phyloP scores from a whole-genome alignment of 2,797 vertebrate species.

The Periophthalmus magnuspinnatus region DNA sequence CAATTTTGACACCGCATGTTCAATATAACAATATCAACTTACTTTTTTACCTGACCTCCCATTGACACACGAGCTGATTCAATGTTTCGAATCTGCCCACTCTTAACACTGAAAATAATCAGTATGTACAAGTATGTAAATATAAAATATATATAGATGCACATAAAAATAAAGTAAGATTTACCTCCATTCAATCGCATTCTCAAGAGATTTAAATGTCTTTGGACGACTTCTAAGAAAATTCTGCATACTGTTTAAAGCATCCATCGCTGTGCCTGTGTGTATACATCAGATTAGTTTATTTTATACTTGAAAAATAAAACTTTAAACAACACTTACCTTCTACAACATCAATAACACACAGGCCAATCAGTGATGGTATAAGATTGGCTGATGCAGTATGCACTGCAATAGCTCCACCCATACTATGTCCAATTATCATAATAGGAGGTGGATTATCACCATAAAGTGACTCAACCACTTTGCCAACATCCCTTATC shows the following conservation, averaged over 20 bases:
- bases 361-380: slow-evolving; percentile 91
- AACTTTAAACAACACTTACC: slow-evolving; percentile 68
- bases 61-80: slow-evolving; percentile 97
- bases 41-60: slow-evolving; percentile 95
- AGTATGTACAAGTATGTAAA: neutral
- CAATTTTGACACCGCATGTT: neutral
- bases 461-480: slow-evolving; percentile 91
- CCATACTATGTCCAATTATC: slow-evolving; percentile 99
- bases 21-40: slow-evolving; percentile 28
- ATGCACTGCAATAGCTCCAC: slow-evolving; percentile 97
- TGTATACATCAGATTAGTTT: neutral
- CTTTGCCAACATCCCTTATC: slow-evolving; percentile 89
- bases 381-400: slow-evolving; percentile 86
- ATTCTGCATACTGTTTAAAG: slow-evolving; percentile 99
- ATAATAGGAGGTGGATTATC: slow-evolving; percentile 93
- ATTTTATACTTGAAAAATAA: neutral
- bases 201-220: slow-evolving; percentile 96
- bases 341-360: slow-evolving; percentile 98
- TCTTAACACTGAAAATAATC: slow-evolving; percentile 86
- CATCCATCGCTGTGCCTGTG: slow-evolving; percentile 97
- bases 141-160: neutral
- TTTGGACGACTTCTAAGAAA: slow-evolving; percentile 97
- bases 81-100: slow-evolving; percentile 94
- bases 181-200: slow-evolving; percentile 98
- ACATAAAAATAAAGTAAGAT: neutral